Evolutionary conservation across 2,113 vertebrate genomes (phyloP), one percentile per base, ranked within the genome.

Genomic region (Rhineura floridana): DNA sequence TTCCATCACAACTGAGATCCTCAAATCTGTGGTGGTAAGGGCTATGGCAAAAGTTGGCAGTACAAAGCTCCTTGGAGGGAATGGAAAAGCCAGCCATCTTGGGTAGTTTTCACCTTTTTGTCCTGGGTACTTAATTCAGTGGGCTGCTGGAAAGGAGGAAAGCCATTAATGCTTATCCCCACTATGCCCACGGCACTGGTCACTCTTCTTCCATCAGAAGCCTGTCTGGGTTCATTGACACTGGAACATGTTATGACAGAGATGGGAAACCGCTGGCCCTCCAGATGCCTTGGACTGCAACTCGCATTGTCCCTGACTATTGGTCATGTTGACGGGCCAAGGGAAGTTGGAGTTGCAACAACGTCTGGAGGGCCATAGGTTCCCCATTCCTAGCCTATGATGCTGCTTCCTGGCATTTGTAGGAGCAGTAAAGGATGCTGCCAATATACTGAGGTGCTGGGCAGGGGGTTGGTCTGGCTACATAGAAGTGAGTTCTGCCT

Each of bases 1-100:
- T 0, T 99, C 99, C 30, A 99, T 99, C 96, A 98, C 98, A 13
- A 98, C 97, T 0, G 98, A 98, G 94, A 97, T 98, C 93, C 97
- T 98, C 90, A 98, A 98, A 89, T 97, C 98, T 0, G 97, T 98
- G 46, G 98, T 98, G 97, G 98, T 98, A 92, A 97, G 97, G 73
- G 0, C 0, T 3, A 1, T 0, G 0, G 0, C 0, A 8, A 36
- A 12, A 30, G 65, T 65, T 25, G 36, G 50, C 39, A 78, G 63
- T 62, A 73, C 30, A 83, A 28, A 15, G 33, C 36, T 0, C 33
- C 28, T 21, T 3, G 6, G 30, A 36, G 6, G 33, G 59, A 50
- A 50, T 48, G 4, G 3, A 7, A 6, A 44, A 52, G 36, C 9
- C 12, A 25, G 6, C 4, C 11, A 11, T 62, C 11, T 28, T 73